Percentiles rank a stretch among this genome's conserved stretches.
phyloP scores from a whole-genome alignment of 2,888 invertebrate species.

The Plusia festucae region DNA sequence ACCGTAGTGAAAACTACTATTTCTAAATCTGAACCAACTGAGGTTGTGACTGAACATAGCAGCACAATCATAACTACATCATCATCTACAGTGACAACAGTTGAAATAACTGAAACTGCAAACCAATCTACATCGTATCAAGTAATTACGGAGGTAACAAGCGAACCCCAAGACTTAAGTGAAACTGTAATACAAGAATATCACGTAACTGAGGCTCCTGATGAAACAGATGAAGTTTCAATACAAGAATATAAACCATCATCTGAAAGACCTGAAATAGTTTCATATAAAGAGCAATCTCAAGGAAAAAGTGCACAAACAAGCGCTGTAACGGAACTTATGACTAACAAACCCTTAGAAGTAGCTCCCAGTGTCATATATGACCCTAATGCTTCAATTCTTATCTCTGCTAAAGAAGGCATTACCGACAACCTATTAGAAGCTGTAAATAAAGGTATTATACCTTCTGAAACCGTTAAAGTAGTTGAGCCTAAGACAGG shows the following conservation, averaged over 20 bases:
- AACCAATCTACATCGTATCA: slow-evolving; percentile 76
- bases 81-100: slow-evolving; percentile 76
- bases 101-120: slow-evolving; percentile 75
- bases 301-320: slow-evolving; percentile 29
- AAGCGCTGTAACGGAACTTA: slow-evolving; percentile 14
- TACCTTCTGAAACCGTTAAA: slow-evolving; percentile 91
- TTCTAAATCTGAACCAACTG: slow-evolving; percentile 70
- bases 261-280: slow-evolving; percentile 14
- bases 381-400: slow-evolving; percentile 92
- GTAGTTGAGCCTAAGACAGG: slow-evolving; percentile 92
- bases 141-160: slow-evolving; percentile 68
- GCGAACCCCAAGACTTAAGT: slow-evolving; percentile 53
- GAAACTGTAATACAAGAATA: slow-evolving; percentile 63
- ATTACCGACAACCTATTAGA: slow-evolving; percentile 91
- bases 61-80: slow-evolving; percentile 73
- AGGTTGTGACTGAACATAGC: slow-evolving; percentile 72
- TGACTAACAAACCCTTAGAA: slow-evolving; percentile 79
- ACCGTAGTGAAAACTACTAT: slow-evolving; percentile 68
- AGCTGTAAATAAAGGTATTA: slow-evolving; percentile 93
- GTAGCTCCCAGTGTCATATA: slow-evolving; percentile 92
- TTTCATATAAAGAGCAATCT: slow-evolving; percentile 5
- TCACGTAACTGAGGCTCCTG: slow-evolving; percentile 64
- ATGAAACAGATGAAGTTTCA: slow-evolving; percentile 63
- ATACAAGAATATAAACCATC: slow-evolving; percentile 20
- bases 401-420: slow-evolving; percentile 91